Evolutionary conservation across 2,888 invertebrate genomes (phyloP), one percentile per base, ranked within the genome.

Genomic region (Serripes groenlandicus): DNA sequence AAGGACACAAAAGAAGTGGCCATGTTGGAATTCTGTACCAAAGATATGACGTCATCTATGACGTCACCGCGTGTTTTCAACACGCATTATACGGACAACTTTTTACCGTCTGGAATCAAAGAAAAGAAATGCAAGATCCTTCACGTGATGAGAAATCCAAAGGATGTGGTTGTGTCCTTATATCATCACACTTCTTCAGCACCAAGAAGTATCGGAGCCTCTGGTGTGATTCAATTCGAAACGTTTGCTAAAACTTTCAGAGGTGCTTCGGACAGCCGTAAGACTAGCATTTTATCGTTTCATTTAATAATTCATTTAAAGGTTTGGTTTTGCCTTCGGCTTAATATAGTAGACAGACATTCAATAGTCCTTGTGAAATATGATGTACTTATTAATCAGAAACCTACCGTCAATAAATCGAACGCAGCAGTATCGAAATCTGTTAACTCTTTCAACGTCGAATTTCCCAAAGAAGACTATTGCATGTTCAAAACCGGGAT

Each of bases 91-190:
- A 56, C n/a, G 9, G 2, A 23, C 23, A 26, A 56, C 18, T 56
- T 56, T 56, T 56, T 56, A 56, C 56, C 56, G 1, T 21, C 56
- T 26, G 56, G 56, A 26, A 26, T 56, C 11, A 56, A 3, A 1
- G 56, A 56, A n/a, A 56, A 56, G 56, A 56, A 56, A 56, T 56
- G 56, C 23, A 56, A 56, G 23, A 56, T 56, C 56, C 18, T 56
- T 11, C 56, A 56, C 26, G 56, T 56, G n/a, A 56, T 56, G 56
- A 56, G 56, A 56, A 56, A 56, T 56, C 56, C 56, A 26, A 56
- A 56, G 23, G 56, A 56, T 23, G 56, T 56, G n/a, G 56, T 23
- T 5, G 56, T 56, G 56, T 56, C 56, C 1, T 56, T 23, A 23
- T 56, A 56, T 26, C 56, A 56, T 11, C 56, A 56, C 23, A 11